These are phyloP conservation scores for Furcula furcula DNA, from an alignment of 2,888 invertebrate genomes.

Conservation along the genomic window DNA sequence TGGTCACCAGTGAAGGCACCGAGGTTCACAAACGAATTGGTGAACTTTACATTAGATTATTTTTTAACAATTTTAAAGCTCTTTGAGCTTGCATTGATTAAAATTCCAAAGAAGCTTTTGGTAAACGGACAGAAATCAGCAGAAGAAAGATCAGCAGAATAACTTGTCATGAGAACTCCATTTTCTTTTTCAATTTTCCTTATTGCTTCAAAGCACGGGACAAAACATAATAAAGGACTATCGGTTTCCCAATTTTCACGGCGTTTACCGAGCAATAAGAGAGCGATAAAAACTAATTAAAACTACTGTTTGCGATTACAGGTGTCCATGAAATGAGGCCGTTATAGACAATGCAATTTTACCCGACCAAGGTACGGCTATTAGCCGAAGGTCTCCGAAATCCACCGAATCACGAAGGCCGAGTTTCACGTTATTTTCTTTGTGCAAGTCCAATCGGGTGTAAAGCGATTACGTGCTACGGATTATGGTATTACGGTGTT, in stretches of 20 bases:
- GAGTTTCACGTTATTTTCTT: conserved; percentile 18
- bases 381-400: conserved; percentile 33
- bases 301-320: conserved; percentile 42
- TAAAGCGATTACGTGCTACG: conserved; percentile 24
- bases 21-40: too few species aligned
- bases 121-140: too few species aligned
- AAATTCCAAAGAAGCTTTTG: too few species aligned
- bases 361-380: conserved; percentile 26
- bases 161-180: too few species aligned
- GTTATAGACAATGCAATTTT: conserved; percentile 38
- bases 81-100: too few species aligned
- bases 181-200: too few species aligned
- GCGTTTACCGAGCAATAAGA: conserved; percentile 29
- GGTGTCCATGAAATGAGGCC: conserved; percentile 39
- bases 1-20: too few species aligned
- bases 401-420: conserved; percentile 23
- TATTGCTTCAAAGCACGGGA: too few species aligned
- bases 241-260: conserved; percentile 17
- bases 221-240: background rate
- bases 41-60: too few species aligned
- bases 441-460: conserved; percentile 21
- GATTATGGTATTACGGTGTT: too few species aligned
- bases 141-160: too few species aligned
- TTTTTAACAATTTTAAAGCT: too few species aligned
- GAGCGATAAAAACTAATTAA: conserved; percentile 42